Conservation (phyloP, 1,140 invertebrate genomes). For the Lasioglossum baleicum region DNA sequence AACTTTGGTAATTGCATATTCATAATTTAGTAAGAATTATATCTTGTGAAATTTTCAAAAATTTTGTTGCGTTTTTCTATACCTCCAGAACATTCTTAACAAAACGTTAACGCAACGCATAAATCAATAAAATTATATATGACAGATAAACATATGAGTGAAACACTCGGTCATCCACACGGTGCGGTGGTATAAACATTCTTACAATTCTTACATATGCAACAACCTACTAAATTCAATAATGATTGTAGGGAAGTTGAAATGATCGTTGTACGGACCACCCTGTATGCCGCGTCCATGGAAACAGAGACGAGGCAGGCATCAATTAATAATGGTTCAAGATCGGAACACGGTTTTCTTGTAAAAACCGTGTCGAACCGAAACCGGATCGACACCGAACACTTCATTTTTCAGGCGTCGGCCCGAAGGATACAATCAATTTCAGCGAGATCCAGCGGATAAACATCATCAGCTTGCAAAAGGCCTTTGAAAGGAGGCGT, state of each 20-base stretch:
- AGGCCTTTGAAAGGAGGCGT: slow-evolving; percentile 53
- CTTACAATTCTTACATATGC: too few relatives aligned
- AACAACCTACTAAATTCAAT: background rate
- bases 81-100: too few relatives aligned
- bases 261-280: background rate
- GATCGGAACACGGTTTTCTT: background rate
- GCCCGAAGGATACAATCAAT: slow-evolving; percentile 31
- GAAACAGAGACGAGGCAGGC: background rate
- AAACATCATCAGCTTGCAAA: slow-evolving; percentile 34
- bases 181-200: too few relatives aligned
- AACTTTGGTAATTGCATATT: too few relatives aligned
- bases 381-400: slow-evolving; percentile 11
- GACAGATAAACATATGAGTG: too few relatives aligned
- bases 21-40: too few relatives aligned
- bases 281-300: background rate
- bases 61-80: too few relatives aligned
- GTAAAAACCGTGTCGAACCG: background rate
- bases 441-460: slow-evolving; percentile 22
- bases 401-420: slow-evolving; percentile 7
- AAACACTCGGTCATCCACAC: too few relatives aligned
- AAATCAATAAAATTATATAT: too few relatives aligned
- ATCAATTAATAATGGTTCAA: background rate
- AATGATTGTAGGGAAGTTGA: background rate
- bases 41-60: too few relatives aligned
- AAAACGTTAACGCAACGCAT: too few relatives aligned